Conservation (phyloP, 2,888 invertebrate genomes). For the Sarcophaga variegata region DNA sequence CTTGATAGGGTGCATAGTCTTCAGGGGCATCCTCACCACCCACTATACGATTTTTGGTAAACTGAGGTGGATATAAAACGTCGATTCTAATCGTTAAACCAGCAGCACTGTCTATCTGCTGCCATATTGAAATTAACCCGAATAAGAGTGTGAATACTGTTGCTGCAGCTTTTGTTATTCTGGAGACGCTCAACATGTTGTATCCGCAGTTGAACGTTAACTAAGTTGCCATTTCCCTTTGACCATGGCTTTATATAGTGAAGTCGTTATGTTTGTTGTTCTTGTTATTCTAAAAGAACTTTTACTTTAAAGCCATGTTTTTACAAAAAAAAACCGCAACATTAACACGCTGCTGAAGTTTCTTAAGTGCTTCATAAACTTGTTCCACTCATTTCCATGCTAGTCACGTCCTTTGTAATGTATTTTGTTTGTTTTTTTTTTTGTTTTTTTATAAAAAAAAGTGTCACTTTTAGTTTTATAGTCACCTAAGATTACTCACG, state of each 20-base stretch:
- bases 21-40: conserved; percentile 77
- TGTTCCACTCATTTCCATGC: conserved; percentile 24
- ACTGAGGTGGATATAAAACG: conserved; percentile 75
- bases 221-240: conserved; percentile 58
- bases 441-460: neutral
- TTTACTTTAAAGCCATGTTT: conserved; percentile 38
- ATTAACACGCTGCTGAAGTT: neutral
- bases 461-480: neutral
- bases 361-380: neutral
- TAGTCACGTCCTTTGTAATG: conserved; percentile 47
- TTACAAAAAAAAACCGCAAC: neutral
- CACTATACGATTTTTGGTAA: conserved; percentile 75
- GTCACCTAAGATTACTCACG: neutral
- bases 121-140: neutral
- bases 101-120: conserved; percentile 7
- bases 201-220: conserved; percentile 55
- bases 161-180: conserved; percentile 23
- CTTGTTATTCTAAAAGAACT: conserved; percentile 34
- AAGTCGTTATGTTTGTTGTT: neutral
- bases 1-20: conserved; percentile 79
- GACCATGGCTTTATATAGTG: conserved; percentile 59
- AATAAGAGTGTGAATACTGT: conserved; percentile 34
- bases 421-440: neutral
- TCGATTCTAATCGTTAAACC: conserved; percentile 44
- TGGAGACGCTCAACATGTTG: conserved; percentile 48